phyloP scores from a whole-genome alignment of 2,113 vertebrate species.

The Artemisiospiza belli region DNA sequence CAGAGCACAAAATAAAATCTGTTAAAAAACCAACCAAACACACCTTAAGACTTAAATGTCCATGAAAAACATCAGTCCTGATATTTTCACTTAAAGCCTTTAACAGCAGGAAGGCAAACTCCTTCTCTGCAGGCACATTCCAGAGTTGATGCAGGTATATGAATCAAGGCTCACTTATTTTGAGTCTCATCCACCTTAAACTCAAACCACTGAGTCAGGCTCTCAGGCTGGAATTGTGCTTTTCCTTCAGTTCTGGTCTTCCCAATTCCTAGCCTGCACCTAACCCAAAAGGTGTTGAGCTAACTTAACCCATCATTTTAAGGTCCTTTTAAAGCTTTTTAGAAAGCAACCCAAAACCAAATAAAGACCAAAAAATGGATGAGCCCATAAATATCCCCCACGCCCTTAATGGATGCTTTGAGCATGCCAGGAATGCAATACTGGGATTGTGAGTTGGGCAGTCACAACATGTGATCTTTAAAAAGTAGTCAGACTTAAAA shows the following conservation, averaged over 20 bases:
- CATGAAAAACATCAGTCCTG: not conserved
- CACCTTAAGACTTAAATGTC: not conserved
- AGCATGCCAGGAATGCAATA: not conserved
- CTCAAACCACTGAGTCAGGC: not conserved
- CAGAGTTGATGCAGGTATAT: not conserved
- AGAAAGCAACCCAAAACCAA: not conserved
- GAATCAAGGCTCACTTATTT: not conserved
- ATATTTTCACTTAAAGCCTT: not conserved
- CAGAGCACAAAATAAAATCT: not conserved
- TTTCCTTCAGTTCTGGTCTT: not conserved
- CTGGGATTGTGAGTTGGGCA: not conserved
- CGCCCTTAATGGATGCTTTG: not conserved
- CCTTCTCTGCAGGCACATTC: not conserved
- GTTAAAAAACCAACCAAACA: not conserved
- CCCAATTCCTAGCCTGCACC: not conserved
- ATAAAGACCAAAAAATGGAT: not conserved
- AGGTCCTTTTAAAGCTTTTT: not conserved
- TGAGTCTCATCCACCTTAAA: not conserved
- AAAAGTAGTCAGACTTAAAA: not conserved
- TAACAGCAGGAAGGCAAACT: not conserved
- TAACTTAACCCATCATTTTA: not conserved
- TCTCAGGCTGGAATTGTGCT: not conserved
- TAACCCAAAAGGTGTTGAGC: not conserved
- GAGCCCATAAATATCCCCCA: not conserved
- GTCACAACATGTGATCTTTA: not conserved